These are phyloP conservation scores for Staurois parvus DNA, from an alignment of 2,797 vertebrate species.

Conservation along the genomic window DNA sequence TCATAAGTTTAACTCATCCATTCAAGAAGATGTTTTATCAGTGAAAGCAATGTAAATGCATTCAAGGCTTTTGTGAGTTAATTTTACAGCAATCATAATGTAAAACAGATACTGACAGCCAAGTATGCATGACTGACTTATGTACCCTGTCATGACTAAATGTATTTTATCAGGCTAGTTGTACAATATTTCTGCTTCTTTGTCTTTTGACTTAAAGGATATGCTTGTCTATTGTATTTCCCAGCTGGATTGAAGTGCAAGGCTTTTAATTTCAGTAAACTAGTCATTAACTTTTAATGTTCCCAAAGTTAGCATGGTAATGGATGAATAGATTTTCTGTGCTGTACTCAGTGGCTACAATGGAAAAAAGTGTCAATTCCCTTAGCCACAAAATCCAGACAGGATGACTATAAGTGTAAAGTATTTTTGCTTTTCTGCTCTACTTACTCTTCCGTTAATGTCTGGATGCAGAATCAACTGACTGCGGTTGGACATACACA, in stretches of 20 bases:
- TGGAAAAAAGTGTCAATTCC: constrained; percentile 2
- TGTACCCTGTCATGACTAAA: not conserved
- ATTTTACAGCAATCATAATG: not conserved
- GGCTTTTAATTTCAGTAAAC: constrained; percentile 37
- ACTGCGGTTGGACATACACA: not conserved
- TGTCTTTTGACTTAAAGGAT: not conserved
- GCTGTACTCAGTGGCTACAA: constrained; percentile 13
- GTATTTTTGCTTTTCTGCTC: constrained; percentile 48
- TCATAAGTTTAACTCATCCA: not conserved
- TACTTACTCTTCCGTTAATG: constrained; percentile 28
- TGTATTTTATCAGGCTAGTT: not conserved
- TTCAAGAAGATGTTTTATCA: not conserved
- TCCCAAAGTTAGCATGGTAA: constrained; percentile 6
- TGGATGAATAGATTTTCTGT: constrained; percentile 22
- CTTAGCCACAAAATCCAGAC: constrained; percentile 13
- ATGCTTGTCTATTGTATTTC: constrained; percentile 5
- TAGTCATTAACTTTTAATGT: constrained; percentile 41
- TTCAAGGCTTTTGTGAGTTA: not conserved
- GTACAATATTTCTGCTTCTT: not conserved
- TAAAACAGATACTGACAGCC: not conserved
- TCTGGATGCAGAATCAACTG: not conserved
- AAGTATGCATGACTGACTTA: not conserved
- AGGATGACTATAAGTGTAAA: constrained; percentile 6
- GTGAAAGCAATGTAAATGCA: not conserved
- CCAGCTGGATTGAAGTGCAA: constrained; percentile 1